A percentile compares a stretch with the other conserved stretches of the same genome.
These are phyloP conservation scores for Masticophis lateralis DNA, from an alignment of 2,797 vertebrate genomes.

Conservation along the genomic window DNA sequence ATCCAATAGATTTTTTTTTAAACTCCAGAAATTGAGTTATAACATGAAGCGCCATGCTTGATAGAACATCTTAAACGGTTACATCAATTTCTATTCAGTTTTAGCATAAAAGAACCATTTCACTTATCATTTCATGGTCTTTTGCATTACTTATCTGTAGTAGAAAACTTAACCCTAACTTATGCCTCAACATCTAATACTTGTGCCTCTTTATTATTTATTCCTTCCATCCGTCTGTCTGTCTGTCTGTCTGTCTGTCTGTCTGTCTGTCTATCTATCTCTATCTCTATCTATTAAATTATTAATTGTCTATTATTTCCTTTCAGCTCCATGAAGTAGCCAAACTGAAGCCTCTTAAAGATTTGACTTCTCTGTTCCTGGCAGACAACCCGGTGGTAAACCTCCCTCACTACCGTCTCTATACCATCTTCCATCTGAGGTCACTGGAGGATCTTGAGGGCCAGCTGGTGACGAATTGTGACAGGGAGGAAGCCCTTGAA, in stretches of 20 bases:
- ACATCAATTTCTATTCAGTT: not conserved
- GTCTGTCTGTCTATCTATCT: no score
- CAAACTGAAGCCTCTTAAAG: slow-evolving; percentile 79
- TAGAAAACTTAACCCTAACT: not conserved
- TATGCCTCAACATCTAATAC: slow-evolving; percentile 12
- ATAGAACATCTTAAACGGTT: not conserved
- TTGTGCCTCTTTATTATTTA: not conserved
- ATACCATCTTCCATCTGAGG: slow-evolving; percentile 80
- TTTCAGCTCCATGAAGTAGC: slow-evolving; percentile 79
- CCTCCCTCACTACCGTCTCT: slow-evolving; percentile 79
- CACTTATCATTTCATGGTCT: not conserved
- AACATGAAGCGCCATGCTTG: not conserved
- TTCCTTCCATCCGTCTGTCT: no score
- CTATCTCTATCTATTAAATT: not conserved
- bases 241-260: no score
- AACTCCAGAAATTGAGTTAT: not conserved
- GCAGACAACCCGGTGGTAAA: slow-evolving; percentile 77
- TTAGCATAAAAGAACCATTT: not conserved
- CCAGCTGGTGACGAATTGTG: slow-evolving; percentile 71
- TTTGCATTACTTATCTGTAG: not conserved
- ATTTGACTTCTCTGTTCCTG: slow-evolving; percentile 77
- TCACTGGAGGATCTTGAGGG: slow-evolving; percentile 78
- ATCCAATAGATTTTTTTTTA: not conserved
- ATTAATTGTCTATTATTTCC: slow-evolving; percentile 25
- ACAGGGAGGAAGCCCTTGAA: slow-evolving; percentile 76